A percentile compares a stretch with the other conserved stretches of the same genome.
These are phyloP conservation scores for Seriola dumerili DNA, from an alignment of 2,113 vertebrate species.

Conservation along the genomic window DNA sequence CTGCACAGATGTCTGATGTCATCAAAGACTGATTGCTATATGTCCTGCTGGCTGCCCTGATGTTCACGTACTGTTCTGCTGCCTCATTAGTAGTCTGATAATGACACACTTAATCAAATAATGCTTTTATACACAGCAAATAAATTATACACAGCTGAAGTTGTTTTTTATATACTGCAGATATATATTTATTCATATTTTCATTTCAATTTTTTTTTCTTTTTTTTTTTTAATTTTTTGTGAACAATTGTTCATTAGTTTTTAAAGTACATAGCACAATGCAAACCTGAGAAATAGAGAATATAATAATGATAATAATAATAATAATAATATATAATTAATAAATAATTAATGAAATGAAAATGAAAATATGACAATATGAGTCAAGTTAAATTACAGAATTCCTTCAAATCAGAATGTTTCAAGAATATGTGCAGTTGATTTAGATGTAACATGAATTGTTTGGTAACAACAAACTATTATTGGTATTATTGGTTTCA, in stretches of 20 bases:
- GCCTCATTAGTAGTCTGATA: conserved; percentile 65
- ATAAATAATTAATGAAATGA: too few species aligned
- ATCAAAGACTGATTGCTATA: conserved; percentile 69
- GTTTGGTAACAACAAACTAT: not conserved
- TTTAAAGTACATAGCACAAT: too few species aligned
- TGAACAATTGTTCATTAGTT: too few species aligned
- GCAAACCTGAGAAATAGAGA: too few species aligned
- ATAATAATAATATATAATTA: too few species aligned
- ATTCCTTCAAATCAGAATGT: not conserved
- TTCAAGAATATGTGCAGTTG: not conserved
- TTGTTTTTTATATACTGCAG: conserved; percentile 4
- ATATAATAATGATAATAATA: too few species aligned
- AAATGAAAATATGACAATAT: too few species aligned
- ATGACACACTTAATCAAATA: conserved; percentile 59
- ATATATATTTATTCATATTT: not conserved
- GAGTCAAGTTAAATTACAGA: too few species aligned
- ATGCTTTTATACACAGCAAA: conserved; percentile 8
- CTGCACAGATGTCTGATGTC: conserved; percentile 75
- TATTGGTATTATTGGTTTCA: not conserved
- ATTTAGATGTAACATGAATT: not conserved
- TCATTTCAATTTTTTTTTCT: not conserved
- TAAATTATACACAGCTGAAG: not conserved
- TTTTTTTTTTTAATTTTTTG: too few species aligned
- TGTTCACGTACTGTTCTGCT: conserved; percentile 54
- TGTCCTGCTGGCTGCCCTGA: conserved; percentile 72